These are phyloP conservation scores for Pseudachorutes palmiensis DNA, from an alignment of 1,140 invertebrate genomes.

Conservation along the genomic window DNA sequence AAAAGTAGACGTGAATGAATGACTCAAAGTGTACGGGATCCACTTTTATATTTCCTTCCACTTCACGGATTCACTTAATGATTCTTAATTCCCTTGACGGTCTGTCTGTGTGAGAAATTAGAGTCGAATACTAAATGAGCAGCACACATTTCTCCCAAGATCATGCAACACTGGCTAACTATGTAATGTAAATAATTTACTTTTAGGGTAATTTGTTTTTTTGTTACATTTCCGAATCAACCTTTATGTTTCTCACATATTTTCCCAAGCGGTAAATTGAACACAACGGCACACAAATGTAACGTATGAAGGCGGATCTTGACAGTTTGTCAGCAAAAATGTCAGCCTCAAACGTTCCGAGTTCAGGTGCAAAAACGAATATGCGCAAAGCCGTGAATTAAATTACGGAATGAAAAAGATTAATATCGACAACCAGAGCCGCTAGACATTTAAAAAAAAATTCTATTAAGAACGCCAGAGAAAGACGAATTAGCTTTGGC, in stretches of 20 bases:
- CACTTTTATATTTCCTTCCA: too few relatives aligned
- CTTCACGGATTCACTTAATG: neutral
- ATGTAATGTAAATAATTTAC: neutral
- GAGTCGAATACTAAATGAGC: neutral
- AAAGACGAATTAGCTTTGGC: too few relatives aligned
- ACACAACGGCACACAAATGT: neutral
- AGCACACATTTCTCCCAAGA: neutral
- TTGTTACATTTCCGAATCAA: neutral
- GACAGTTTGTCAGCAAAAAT: conserved; percentile 27
- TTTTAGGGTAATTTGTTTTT: neutral
- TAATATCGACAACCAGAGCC: too few relatives aligned
- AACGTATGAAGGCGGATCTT: conserved; percentile 13
- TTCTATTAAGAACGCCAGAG: too few relatives aligned
- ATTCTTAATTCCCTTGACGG: neutral
- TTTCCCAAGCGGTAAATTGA: conserved; percentile 18
- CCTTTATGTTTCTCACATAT: neutral
- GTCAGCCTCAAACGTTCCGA: too few relatives aligned
- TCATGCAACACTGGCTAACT: neutral
- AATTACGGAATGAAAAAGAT: too few relatives aligned
- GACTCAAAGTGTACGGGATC: too few relatives aligned
- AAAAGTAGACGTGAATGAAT: too few relatives aligned
- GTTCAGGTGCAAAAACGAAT: too few relatives aligned
- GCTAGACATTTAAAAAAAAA: too few relatives aligned
- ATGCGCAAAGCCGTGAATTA: too few relatives aligned
- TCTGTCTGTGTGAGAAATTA: neutral